Evolutionary conservation across 2,113 vertebrate species (phyloP), one percentile per base, ranked within the genome.

Genomic region (Serranochromis macrocephalus): DNA sequence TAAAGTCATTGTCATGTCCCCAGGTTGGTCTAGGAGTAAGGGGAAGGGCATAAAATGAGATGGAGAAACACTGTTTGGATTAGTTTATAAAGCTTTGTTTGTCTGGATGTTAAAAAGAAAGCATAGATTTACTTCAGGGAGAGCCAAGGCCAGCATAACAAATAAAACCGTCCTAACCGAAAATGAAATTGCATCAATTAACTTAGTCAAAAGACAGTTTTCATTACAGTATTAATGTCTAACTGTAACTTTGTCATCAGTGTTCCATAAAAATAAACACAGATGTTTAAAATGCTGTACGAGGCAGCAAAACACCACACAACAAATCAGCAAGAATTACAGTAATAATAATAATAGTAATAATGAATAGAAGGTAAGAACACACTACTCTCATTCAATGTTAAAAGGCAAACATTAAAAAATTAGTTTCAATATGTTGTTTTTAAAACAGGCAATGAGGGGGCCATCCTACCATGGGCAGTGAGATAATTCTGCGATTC

Each of bases 101-200:
- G 21, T 26, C 68, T 26, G 21, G 68, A 68, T 68, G 36, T 68
- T 24, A 24, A 68, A 68, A 68, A 40, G 11, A 73, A 73, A 73
- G 38, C 13, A 1, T 5, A 17, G n/a, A 71, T 42, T 42, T 16
- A 71, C 12, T 16, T 71, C 38, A 71, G 68, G 38, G 13, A 73
- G 13, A 26, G 38, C 21, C 38, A 1, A 26, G 38, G 68, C 13
- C 68, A 45, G 13, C 21, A 73, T 4, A 45, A 5, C 68, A 73
- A 73, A 45, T 42, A 26, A 26, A 73, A 73, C 68, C 5, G 0
- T 1, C 38, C 21, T 73, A 0, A 45, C 38, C 1, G 1, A 73
- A 73, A 73, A 45, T 16, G 7, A 40, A 42, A 45, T 26, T 45
- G 38, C 61, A 26, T 26, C 21, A 45, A 14, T 40, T 68, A 40